These are phyloP conservation scores for Pithys albifrons DNA, from an alignment of 2,113 vertebrate species.

Conservation along the genomic window DNA sequence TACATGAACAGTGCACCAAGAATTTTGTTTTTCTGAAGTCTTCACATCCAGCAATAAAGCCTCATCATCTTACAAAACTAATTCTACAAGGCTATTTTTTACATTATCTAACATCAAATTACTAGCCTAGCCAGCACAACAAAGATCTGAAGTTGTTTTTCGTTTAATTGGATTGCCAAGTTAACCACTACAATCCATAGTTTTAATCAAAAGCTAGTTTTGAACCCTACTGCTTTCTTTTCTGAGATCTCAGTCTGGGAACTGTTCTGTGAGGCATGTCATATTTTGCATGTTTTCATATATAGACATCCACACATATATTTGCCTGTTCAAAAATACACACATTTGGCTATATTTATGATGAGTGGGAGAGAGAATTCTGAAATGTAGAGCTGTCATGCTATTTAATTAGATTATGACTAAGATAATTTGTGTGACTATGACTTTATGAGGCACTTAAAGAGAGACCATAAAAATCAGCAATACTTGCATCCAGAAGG, in stretches of 20 bases:
- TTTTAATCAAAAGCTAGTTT: not conserved
- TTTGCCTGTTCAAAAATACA: slow-evolving; percentile 13
- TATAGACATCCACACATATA: not conserved
- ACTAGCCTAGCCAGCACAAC: not conserved
- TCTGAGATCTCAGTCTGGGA: not conserved
- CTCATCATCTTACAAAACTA: not conserved
- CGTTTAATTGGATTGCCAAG: not conserved
- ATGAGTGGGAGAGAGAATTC: slow-evolving; percentile 18
- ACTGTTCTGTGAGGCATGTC: not conserved
- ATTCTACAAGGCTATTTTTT: not conserved
- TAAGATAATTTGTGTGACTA: slow-evolving; percentile 40
- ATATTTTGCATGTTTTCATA: slow-evolving; percentile 33
- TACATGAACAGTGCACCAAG: not conserved
- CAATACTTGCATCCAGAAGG: not conserved
- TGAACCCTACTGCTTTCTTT: slow-evolving; percentile 2
- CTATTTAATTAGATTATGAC: slow-evolving; percentile 41
- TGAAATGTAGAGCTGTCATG: slow-evolving; percentile 26
- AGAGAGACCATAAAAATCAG: slow-evolving; percentile 5
- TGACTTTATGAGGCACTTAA: slow-evolving; percentile 23
- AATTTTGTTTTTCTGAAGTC: not conserved
- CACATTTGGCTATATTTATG: slow-evolving; percentile 32
- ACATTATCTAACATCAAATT: not conserved
- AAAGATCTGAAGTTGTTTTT: not conserved
- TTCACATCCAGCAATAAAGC: not conserved
- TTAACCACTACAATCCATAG: not conserved